Conservation (phyloP, 2,888 invertebrate genomes). For the Athalia cordata region DNA sequence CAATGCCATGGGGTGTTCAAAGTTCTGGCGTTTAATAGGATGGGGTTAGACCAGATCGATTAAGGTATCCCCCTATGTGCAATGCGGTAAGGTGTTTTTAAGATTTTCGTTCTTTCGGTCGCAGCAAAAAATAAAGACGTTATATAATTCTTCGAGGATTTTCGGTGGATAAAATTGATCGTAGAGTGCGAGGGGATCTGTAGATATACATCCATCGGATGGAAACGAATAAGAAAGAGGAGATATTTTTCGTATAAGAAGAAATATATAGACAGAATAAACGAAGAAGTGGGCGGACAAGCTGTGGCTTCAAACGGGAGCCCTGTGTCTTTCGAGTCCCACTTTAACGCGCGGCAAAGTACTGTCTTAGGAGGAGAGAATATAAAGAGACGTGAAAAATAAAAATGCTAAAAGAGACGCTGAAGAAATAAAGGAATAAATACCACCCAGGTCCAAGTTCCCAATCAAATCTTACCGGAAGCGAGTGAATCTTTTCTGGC, state of each 20-base stretch:
- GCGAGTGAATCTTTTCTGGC: constrained; percentile 21
- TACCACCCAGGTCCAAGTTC: background rate
- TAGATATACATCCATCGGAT: background rate
- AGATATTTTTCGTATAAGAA: background rate
- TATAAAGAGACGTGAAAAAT: background rate
- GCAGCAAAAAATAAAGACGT: too few species aligned
- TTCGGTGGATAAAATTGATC: constrained; percentile 7
- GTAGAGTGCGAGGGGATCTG: background rate
- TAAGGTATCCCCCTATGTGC: background rate
- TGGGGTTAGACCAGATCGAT: constrained; percentile 6
- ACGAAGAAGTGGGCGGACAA: constrained; percentile 38
- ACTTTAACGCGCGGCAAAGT: constrained; percentile 14
- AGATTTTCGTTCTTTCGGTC: too few species aligned
- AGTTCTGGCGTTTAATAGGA: constrained; percentile 5
- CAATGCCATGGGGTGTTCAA: constrained; percentile 14
- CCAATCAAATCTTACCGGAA: constrained; percentile 25
- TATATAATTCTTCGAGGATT: background rate
- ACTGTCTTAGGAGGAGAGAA: background rate
- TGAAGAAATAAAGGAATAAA: background rate
- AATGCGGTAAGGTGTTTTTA: too few species aligned
- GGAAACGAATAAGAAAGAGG: background rate
- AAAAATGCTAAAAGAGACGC: background rate
- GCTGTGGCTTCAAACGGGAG: constrained; percentile 37
- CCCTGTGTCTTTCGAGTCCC: constrained; percentile 29
- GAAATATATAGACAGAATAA: background rate